A percentile compares a stretch with the other conserved stretches of the same genome.
These are phyloP conservation scores for Himantopus leucocephalus DNA, from an alignment of 2,113 vertebrate genomes.

Conservation along the genomic window DNA sequence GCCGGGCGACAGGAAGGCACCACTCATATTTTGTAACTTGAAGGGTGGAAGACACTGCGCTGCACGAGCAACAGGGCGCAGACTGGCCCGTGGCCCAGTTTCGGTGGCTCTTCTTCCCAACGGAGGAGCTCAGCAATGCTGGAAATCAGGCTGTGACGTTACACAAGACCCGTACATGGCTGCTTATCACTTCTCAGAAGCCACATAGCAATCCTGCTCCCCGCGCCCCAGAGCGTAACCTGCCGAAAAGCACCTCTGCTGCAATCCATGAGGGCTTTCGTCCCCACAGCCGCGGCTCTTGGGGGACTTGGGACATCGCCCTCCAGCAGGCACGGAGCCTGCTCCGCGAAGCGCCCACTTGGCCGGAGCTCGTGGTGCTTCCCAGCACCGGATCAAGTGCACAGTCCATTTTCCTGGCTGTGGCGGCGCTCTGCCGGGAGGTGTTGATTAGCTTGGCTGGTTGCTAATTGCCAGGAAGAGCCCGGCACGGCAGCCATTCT, in stretches of 20 bases:
- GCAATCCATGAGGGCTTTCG: neutral
- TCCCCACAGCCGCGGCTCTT: rapidly evolving
- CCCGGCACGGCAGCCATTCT: rapidly evolving
- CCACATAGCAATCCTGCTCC: neutral
- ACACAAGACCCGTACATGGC: neutral
- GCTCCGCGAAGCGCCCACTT: neutral
- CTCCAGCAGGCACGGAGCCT: neutral
- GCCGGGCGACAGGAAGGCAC: neutral
- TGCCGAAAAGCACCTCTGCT: rapidly evolving
- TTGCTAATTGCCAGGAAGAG: constrained; percentile 38
- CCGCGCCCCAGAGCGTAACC: rapidly evolving
- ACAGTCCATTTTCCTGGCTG: neutral
- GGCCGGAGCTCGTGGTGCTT: neutral
- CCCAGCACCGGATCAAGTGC: neutral
- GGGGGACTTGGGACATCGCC: neutral
- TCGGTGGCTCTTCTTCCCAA: neutral
- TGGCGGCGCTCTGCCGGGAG: neutral
- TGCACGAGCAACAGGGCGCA: neutral
- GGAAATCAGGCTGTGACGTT: neutral
- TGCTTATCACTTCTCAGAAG: neutral
- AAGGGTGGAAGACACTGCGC: neutral
- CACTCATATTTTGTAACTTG: neutral
- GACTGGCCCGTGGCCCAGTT: neutral
- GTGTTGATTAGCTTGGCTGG: constrained; percentile 9
- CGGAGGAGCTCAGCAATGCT: neutral